Evolutionary conservation across 2,888 invertebrate species (phyloP).

Genomic region (Patella depressa): DNA sequence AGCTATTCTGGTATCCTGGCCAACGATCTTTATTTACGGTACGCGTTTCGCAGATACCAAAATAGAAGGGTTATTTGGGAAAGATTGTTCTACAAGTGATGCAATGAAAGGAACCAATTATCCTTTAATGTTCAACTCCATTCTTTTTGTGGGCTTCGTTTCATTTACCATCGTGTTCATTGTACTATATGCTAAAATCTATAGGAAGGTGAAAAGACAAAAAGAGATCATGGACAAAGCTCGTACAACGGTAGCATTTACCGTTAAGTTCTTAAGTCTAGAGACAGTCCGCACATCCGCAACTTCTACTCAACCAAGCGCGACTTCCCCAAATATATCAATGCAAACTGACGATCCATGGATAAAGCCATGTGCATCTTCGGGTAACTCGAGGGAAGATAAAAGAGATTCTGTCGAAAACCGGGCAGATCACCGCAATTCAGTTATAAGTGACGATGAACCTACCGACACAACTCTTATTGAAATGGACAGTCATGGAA

Average conservation of each 20-base stretch:
- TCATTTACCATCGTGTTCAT: conserved; percentile 35
- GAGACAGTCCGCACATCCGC: too few species aligned
- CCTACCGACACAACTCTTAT: too few species aligned
- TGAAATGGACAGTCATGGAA: too few species aligned
- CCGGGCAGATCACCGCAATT: too few species aligned
- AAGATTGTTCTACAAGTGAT: conserved; percentile 53
- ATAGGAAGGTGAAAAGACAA: conserved; percentile 34
- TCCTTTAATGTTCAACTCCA: conserved; percentile 46
- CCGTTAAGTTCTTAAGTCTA: too few species aligned
- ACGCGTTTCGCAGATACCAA: conserved; percentile 41
- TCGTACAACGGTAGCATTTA: not conserved
- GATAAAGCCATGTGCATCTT: not conserved
- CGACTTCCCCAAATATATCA: not conserved
- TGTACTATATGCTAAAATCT: conserved; percentile 47
- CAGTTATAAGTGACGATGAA: too few species aligned
- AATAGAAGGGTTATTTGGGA: conserved; percentile 42
- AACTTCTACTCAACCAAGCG: too few species aligned
- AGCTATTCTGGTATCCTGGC: conserved; percentile 49
- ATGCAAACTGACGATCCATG: not conserved
- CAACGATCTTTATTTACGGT: conserved; percentile 48
- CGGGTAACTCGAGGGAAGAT: not conserved
- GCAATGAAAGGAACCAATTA: conserved; percentile 35
- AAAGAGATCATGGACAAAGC: conserved; percentile 18
- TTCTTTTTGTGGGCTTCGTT: conserved; percentile 49
- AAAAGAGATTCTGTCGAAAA: too few species aligned